phyloP scores from a whole-genome alignment of 23 tunicate genomes.

The Styela clava region DNA sequence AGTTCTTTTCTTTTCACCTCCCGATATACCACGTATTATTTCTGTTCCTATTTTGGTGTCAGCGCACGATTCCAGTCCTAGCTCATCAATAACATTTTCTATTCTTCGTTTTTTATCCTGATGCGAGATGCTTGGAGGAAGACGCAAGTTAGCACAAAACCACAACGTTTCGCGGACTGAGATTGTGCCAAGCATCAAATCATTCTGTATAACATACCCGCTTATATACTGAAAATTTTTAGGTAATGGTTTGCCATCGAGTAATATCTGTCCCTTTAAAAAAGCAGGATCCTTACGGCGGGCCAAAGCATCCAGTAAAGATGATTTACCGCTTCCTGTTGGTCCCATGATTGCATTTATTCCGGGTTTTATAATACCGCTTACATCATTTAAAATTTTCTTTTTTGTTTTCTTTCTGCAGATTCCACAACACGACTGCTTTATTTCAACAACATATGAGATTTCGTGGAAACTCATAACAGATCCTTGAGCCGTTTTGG shows the following conservation, averaged over 20 bases:
- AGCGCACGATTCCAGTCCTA: slow-evolving; percentile 69
- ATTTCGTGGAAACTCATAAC: slow-evolving; percentile 72
- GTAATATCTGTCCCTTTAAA: slow-evolving; percentile 46
- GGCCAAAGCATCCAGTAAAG: slow-evolving; percentile 78
- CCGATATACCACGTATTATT: slow-evolving; percentile 87
- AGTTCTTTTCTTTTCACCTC: slow-evolving; percentile 93
- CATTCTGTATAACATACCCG: slow-evolving; percentile 92
- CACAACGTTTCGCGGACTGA: slow-evolving; percentile 83
- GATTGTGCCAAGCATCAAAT: slow-evolving; percentile 66
- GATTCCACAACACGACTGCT: slow-evolving; percentile 30
- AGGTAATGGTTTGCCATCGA: slow-evolving; percentile 59
- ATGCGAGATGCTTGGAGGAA: slow-evolving; percentile 46
- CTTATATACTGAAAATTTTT: slow-evolving; percentile 75
- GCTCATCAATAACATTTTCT: slow-evolving; percentile 53
- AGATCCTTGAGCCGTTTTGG: slow-evolving; percentile 9
- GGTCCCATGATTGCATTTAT: slow-evolving; percentile 81
- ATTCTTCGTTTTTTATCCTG: slow-evolving; percentile 49
- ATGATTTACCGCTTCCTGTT: slow-evolving; percentile 89
- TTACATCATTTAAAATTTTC: slow-evolving; percentile 43
- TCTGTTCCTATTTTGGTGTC: slow-evolving; percentile 86
- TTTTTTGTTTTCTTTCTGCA: slow-evolving; percentile 42
- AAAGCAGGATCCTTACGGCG: slow-evolving; percentile 75
- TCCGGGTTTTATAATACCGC: slow-evolving; percentile 41
- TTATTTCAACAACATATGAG: slow-evolving; percentile 37
- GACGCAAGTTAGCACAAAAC: slow-evolving; percentile 80